Evolutionary conservation across 2,797 vertebrate genomes (phyloP).

Genomic region (Aldrovandia affinis): DNA sequence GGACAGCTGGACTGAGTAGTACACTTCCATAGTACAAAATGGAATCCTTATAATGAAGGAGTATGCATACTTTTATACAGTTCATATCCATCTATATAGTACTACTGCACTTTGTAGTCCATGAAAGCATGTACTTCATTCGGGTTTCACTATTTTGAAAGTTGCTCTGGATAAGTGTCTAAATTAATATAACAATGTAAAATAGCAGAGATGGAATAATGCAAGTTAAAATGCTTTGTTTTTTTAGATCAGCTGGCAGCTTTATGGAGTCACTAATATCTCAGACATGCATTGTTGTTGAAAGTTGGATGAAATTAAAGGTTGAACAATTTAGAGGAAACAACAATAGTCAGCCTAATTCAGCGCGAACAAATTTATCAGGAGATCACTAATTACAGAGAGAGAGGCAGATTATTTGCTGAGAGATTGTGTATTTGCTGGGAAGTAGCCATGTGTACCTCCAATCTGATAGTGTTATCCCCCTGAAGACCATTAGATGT

Average conservation of each 20-base stretch:
- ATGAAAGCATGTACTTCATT: too few relatives aligned
- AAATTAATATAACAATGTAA: neutral
- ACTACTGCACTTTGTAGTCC: neutral
- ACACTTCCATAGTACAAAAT: neutral
- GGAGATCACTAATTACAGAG: neutral
- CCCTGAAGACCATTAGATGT: neutral
- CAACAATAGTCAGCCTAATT: neutral
- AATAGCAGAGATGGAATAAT: neutral
- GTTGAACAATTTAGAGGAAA: neutral
- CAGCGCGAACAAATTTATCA: neutral
- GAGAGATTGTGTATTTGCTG: neutral
- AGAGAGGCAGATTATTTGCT: neutral
- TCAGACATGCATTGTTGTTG: neutral
- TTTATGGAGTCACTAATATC: neutral
- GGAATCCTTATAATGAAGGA: neutral
- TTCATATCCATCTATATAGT: neutral
- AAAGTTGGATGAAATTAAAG: neutral
- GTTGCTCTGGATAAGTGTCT: neutral
- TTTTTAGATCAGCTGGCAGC: neutral
- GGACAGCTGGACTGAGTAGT: neutral
- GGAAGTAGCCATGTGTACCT: neutral
- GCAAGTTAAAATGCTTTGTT: neutral
- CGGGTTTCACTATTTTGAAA: too few relatives aligned
- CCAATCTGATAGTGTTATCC: slow-evolving; percentile 9
- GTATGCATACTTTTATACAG: neutral